A percentile compares a stretch with the other conserved stretches of the same genome.
phyloP scores from a whole-genome alignment of 2,888 invertebrate genomes.

The Drosophila subquinaria region DNA sequence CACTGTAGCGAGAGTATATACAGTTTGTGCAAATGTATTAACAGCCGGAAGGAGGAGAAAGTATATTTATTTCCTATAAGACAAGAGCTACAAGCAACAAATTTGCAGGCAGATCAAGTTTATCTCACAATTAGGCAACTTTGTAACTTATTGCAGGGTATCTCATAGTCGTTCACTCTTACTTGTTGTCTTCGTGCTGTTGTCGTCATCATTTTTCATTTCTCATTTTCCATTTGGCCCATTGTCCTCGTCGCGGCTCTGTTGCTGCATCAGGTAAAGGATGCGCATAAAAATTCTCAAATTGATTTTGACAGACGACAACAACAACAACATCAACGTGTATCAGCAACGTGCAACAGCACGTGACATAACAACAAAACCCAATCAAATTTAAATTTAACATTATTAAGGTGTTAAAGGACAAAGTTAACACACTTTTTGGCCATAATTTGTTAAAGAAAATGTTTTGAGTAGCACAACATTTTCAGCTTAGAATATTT shows the following conservation, averaged over 20 bases:
- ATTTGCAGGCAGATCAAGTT: no score
- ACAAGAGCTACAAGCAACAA: no score
- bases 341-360: constrained; percentile 9
- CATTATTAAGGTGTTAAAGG: constrained; percentile 24
- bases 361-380: constrained; percentile 46
- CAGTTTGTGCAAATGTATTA: neutral
- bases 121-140: no score
- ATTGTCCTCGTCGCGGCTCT: constrained; percentile 54
- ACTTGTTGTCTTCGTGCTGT: constrained; percentile 4
- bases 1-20: neutral
- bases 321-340: constrained; percentile 21
- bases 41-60: no score
- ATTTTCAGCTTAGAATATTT: neutral
- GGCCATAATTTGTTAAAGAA: neutral
- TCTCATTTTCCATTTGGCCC: constrained; percentile 52
- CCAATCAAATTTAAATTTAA: constrained; percentile 61
- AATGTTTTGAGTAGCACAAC: neutral
- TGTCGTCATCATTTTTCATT: constrained; percentile 57
- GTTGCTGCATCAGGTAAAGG: constrained; percentile 51
- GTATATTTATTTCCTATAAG: no score
- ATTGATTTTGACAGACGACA: constrained; percentile 53
- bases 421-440: constrained; percentile 4
- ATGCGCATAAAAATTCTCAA: constrained; percentile 63
- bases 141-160: neutral
- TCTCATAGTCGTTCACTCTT: neutral